phyloP scores from a whole-genome alignment of 2,113 vertebrate genomes.

The Leptodactylus fuscus region DNA sequence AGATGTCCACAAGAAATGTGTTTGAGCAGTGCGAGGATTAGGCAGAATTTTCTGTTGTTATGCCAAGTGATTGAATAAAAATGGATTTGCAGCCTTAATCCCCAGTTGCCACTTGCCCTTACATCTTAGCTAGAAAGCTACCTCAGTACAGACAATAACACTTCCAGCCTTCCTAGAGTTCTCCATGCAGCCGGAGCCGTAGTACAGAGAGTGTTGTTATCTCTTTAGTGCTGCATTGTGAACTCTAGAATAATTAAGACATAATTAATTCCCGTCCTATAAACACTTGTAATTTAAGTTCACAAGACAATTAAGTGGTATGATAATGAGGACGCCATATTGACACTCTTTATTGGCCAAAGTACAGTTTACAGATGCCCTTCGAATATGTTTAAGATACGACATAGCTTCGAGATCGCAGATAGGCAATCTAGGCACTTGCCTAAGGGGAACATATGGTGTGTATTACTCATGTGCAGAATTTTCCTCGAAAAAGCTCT shows the following conservation, averaged over 20 bases:
- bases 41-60: slow-evolving; percentile 13
- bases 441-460: not conserved
- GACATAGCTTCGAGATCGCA: not conserved
- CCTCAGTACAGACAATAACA: slow-evolving; percentile 9
- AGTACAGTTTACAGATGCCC: not conserved
- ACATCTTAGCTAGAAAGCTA: slow-evolving; percentile 31
- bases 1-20: no score
- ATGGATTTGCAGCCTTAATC: slow-evolving; percentile 16
- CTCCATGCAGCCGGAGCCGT: not conserved
- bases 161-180: slow-evolving; percentile 10
- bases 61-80: slow-evolving; percentile 22
- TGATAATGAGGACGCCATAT: slow-evolving; percentile 34
- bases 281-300: slow-evolving; percentile 40
- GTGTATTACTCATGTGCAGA: not conserved
- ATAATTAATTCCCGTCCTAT: slow-evolving; percentile 37
- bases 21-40: not conserved
- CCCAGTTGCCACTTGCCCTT: slow-evolving; percentile 33
- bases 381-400: not conserved
- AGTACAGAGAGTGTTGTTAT: slow-evolving; percentile 16
- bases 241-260: slow-evolving; percentile 31
- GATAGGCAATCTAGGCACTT: not conserved
- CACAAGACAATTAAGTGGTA: slow-evolving; percentile 42
- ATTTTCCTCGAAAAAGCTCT: no score
- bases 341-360: slow-evolving; percentile 12
- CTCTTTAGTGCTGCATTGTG: slow-evolving; percentile 37